Evolutionary conservation across 64 coral and sea anemone species (phyloP).

Genomic region (Anthopleura sola): DNA sequence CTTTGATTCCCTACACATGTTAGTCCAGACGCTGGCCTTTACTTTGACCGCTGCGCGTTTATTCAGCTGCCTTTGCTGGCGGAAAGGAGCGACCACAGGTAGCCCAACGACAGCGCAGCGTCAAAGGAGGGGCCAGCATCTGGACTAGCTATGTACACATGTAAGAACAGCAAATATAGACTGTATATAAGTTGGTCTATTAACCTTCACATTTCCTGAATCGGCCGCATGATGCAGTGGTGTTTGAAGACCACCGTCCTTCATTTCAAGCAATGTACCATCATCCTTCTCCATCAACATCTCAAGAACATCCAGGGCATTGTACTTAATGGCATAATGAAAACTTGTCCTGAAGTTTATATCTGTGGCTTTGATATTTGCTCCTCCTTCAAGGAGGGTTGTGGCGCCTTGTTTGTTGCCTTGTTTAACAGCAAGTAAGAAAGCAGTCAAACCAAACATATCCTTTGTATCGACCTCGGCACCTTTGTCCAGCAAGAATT

Average conservation of each 20-base stretch:
- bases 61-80: no score
- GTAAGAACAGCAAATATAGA: no score
- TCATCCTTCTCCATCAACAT: slow-evolving; percentile 8
- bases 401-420: background rate
- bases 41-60: no score
- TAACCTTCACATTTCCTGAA: background rate
- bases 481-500: slow-evolving; percentile 48
- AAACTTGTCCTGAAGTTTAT: background rate
- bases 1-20: no score
- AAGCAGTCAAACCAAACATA: slow-evolving; percentile 9
- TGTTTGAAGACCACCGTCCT: background rate
- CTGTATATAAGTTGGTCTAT: background rate
- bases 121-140: no score
- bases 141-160: no score
- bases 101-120: no score
- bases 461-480: slow-evolving; percentile 16
- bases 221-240: slow-evolving; percentile 5
- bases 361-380: background rate
- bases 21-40: no score
- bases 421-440: background rate
- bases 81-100: no score
- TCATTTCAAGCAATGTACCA: background rate
- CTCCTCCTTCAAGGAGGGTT: background rate
- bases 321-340: background rate
- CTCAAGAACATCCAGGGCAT: background rate